Evolutionary conservation across 1,140 invertebrate species (phyloP).

Genomic region (Fragariocoptes setiger): DNA sequence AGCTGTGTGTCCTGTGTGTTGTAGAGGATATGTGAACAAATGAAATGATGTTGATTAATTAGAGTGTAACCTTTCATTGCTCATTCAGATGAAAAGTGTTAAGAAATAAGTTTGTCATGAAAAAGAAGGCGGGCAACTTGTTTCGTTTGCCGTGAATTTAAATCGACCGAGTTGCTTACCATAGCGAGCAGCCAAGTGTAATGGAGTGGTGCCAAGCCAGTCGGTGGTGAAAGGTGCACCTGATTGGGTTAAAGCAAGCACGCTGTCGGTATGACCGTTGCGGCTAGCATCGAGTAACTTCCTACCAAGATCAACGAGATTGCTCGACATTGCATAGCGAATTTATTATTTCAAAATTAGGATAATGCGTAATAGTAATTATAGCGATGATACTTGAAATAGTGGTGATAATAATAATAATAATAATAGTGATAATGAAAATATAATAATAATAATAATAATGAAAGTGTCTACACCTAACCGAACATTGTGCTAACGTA

Average conservation of each 20-base stretch:
- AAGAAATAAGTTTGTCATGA: too few species aligned
- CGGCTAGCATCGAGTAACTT: slow-evolving; percentile 39
- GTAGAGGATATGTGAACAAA: too few species aligned
- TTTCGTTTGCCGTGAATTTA: too few species aligned
- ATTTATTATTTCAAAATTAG: neutral
- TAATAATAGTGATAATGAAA: neutral
- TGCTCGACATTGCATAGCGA: neutral
- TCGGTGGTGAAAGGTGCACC: slow-evolving; percentile 69
- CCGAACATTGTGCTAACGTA: neutral
- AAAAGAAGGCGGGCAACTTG: too few species aligned
- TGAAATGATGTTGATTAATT: too few species aligned
- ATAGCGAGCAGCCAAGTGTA: slow-evolving; percentile 51
- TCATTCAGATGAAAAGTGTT: too few species aligned
- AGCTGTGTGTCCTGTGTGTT: too few species aligned
- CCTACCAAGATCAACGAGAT: slow-evolving; percentile 41
- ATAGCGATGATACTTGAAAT: neutral
- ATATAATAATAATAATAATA: neutral
- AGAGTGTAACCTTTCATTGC: too few species aligned
- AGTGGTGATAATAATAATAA: neutral
- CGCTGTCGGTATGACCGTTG: slow-evolving; percentile 37
- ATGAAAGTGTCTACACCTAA: too few species aligned
- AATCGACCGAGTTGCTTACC: too few species aligned
- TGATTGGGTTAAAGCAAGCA: slow-evolving; percentile 37
- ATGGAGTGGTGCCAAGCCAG: slow-evolving; percentile 51
- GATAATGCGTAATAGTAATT: neutral